These are phyloP conservation scores for Dendroctonus valens DNA, from an alignment of 1,140 invertebrate genomes.

Conservation along the genomic window DNA sequence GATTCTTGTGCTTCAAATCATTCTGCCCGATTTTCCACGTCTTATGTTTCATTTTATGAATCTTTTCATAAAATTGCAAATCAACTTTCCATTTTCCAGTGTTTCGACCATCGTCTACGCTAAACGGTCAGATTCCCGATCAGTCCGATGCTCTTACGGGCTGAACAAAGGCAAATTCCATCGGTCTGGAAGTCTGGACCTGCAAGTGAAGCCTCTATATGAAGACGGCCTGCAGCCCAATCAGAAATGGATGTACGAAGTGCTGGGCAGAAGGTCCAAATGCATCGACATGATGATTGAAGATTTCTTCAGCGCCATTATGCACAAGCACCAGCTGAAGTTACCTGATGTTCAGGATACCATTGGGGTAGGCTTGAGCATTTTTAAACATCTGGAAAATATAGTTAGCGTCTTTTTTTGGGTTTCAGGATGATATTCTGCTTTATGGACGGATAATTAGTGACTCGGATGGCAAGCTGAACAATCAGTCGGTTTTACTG, in stretches of 20 bases:
- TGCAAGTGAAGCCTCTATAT: slow-evolving; percentile 21
- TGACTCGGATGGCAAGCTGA: slow-evolving; percentile 69
- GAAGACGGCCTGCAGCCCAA: slow-evolving; percentile 30
- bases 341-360: neutral
- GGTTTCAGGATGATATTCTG: slow-evolving; percentile 52
- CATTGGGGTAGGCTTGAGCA: neutral
- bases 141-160: slow-evolving; percentile 33
- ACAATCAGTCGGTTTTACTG: slow-evolving; percentile 65
- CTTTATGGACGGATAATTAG: slow-evolving; percentile 72
- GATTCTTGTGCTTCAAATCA: too few species aligned
- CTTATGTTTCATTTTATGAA: too few species aligned
- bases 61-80: too few species aligned
- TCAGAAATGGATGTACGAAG: slow-evolving; percentile 41
- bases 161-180: slow-evolving; percentile 27
- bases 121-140: slow-evolving; percentile 35
- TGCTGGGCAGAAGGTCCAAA: slow-evolving; percentile 31
- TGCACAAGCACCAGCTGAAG: slow-evolving; percentile 1
- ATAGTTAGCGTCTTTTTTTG: slow-evolving; percentile 8
- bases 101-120: slow-evolving; percentile 26
- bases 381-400: slow-evolving; percentile 2
- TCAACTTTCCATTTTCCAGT: neutral
- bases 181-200: slow-evolving; percentile 5
- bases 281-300: slow-evolving; percentile 34
- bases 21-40: too few species aligned
- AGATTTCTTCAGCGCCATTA: slow-evolving; percentile 32